These are phyloP conservation scores for Acanthurus leucopareius DNA, from an alignment of 2,797 vertebrate genomes.

Conservation along the genomic window DNA sequence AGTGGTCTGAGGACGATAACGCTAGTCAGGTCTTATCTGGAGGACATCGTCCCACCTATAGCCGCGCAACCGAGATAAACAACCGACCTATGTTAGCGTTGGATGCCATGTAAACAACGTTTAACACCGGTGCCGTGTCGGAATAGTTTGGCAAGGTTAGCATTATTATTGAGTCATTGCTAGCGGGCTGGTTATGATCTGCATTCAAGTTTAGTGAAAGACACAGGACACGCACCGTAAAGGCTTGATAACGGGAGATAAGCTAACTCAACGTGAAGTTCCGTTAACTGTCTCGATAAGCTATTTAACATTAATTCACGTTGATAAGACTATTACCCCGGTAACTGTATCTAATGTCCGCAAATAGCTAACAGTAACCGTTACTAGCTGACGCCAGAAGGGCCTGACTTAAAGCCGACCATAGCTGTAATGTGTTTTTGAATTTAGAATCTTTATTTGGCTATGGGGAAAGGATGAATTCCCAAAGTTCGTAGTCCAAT, in stretches of 20 bases:
- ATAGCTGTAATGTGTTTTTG: constrained; percentile 8
- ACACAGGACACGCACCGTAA: not conserved
- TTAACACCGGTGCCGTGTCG: not conserved
- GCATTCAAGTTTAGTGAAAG: constrained; percentile 36
- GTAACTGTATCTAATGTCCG: not conserved
- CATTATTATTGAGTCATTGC: constrained; percentile 15
- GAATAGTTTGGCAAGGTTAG: constrained; percentile 36
- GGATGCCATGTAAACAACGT: constrained; percentile 10
- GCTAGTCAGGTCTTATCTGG: constrained; percentile 21
- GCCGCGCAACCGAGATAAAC: constrained; percentile 30
- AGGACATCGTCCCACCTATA: constrained; percentile 36
- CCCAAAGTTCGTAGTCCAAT: not conserved
- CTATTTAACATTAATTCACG: constrained; percentile 6
- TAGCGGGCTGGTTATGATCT: constrained; percentile 32
- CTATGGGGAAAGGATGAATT: not conserved
- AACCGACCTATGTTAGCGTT: constrained; percentile 10
- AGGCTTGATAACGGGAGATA: constrained; percentile 1
- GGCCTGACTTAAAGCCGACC: constrained; percentile 52
- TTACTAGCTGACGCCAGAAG: constrained; percentile 24
- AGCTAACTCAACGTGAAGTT: constrained; percentile 31
- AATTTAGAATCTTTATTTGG: constrained; percentile 9
- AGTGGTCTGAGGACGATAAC: constrained; percentile 32
- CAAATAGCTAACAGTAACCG: constrained; percentile 10
- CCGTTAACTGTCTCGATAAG: constrained; percentile 9
- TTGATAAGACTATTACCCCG: not conserved